Evolutionary conservation across 2,113 vertebrate genomes (phyloP).

Genomic region (Lagopus leucura): DNA sequence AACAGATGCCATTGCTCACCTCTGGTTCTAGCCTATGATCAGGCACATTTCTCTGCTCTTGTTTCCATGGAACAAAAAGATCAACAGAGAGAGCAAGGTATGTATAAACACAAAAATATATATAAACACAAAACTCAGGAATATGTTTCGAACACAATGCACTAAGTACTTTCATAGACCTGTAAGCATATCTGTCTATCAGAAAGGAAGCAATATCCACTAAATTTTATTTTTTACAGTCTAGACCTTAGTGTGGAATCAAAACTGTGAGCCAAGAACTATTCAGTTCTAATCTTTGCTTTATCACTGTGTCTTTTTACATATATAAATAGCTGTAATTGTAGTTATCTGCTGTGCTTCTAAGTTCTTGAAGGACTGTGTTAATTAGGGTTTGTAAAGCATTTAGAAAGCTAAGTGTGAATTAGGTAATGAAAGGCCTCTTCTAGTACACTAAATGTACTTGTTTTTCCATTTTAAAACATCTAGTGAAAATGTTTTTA

Average conservation of each 20-base stretch:
- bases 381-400: neutral
- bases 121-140: neutral
- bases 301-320: neutral
- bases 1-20: slow-evolving; percentile 98
- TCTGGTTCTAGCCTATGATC: slow-evolving; percentile 96
- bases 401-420: neutral
- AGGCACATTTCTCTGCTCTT: slow-evolving; percentile 98
- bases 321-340: neutral
- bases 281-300: neutral
- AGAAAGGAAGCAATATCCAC: neutral
- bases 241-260: neutral
- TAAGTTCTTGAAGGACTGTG: neutral
- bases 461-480: neutral
- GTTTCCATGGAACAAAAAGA: slow-evolving; percentile 99
- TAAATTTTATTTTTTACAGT: neutral
- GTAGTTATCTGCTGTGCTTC: neutral
- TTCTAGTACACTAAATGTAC: neutral
- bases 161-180: neutral
- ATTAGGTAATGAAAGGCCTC: neutral
- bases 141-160: neutral
- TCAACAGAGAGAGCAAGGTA: slow-evolving; percentile 97
- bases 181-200: neutral
- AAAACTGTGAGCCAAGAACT: neutral
- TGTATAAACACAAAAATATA: neutral
- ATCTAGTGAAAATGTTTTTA: neutral